Conservation (phyloP, 2,888 invertebrate genomes). For the Dichetophora obliterata region DNA sequence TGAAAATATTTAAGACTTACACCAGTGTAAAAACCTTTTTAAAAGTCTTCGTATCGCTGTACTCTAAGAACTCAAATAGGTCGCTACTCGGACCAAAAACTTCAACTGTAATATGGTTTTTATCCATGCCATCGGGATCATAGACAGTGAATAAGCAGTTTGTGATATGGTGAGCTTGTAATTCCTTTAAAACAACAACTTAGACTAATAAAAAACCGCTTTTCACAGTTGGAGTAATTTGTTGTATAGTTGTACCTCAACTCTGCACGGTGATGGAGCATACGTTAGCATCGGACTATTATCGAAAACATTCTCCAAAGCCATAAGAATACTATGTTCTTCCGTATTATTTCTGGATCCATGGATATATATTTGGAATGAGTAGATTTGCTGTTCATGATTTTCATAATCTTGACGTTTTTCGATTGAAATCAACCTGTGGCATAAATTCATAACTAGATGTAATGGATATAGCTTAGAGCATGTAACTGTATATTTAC, state of each 20-base stretch:
- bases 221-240: neutral
- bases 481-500: conserved; percentile 21
- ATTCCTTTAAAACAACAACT: conserved; percentile 63
- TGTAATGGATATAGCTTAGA: too few species aligned
- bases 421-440: conserved; percentile 58
- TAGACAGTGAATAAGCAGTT: conserved; percentile 62
- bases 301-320: conserved; percentile 70
- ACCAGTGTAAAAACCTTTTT: conserved; percentile 64
- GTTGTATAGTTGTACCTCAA: conserved; percentile 61
- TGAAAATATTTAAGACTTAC: conserved; percentile 35
- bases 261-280: conserved; percentile 70
- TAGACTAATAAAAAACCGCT: neutral
- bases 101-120: conserved; percentile 68
- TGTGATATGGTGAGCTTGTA: conserved; percentile 47
- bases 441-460: neutral
- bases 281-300: conserved; percentile 72
- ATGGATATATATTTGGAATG: conserved; percentile 66
- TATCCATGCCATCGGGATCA: conserved; percentile 58
- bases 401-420: conserved; percentile 73
- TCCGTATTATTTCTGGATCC: neutral
- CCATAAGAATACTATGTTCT: conserved; percentile 58
- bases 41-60: conserved; percentile 55
- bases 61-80: conserved; percentile 68
- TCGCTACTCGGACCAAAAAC: conserved; percentile 69
- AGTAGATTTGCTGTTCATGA: conserved; percentile 69